Conservation (phyloP, 2,888 invertebrate genomes). For the Melanargia galathea region DNA sequence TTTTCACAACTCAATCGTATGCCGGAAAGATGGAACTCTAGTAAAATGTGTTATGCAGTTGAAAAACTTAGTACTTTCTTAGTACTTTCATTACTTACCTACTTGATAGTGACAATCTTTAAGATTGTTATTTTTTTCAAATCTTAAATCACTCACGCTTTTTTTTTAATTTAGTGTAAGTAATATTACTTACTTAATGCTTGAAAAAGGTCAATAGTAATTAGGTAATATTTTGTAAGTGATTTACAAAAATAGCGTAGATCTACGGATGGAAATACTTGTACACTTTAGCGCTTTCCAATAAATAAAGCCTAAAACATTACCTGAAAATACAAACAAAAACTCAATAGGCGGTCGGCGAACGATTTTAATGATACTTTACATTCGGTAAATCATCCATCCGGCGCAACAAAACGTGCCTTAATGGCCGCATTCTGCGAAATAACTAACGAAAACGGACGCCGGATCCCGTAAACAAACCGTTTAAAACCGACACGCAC, state of each 20-base stretch:
- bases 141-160: too few relatives aligned
- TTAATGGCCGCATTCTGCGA: slow-evolving; percentile 33
- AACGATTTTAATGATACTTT: slow-evolving; percentile 31
- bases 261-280: slow-evolving; percentile 5
- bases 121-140: too few relatives aligned
- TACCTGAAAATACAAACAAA: slow-evolving; percentile 16
- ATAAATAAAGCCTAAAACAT: slow-evolving; percentile 18
- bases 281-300: slow-evolving; percentile 6
- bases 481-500: slow-evolving; percentile 27
- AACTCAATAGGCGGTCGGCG: neutral
- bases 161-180: too few relatives aligned
- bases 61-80: too few relatives aligned
- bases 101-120: too few relatives aligned
- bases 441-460: slow-evolving; percentile 28
- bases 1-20: slow-evolving; percentile 11
- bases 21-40: neutral
- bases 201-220: too few relatives aligned
- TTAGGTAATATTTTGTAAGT: neutral
- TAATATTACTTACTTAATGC: too few relatives aligned
- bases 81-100: too few relatives aligned
- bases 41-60: neutral
- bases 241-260: neutral
- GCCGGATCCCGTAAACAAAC: slow-evolving; percentile 39
- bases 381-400: slow-evolving; percentile 32
- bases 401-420: slow-evolving; percentile 22